Base-by-base conservation (phyloP, 1,140 invertebrate genomes). In the Trachymyrmex septentrionalis region DNA sequence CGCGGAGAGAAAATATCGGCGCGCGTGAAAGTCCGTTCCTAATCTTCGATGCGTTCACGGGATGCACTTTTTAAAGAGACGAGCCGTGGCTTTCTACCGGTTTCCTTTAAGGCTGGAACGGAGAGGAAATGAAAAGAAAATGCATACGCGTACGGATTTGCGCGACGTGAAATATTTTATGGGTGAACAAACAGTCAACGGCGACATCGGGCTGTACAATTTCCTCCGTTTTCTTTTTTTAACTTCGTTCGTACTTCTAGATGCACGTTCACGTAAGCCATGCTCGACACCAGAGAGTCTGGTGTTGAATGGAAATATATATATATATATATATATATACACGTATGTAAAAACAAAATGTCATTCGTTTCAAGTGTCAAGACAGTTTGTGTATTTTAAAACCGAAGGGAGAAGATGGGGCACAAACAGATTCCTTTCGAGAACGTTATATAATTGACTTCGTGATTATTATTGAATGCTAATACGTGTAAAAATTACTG, bases 1-100 rank as follows among this genome's bases (percentile, higher is more conserved):
- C 57, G 81, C 73, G 87, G 88, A 86, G 88, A 86, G 88, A 89
- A 89, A 89, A 89, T 89, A 81, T 89, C 84, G 27, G 63, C 27
- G 55, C 87, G 76, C 88, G 88, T 90, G 88, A 90, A 90, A 90
- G 88, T 90, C 61, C 78, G 76, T 80, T 89, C 75, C 88, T 89
- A 89, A 84, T 89, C 88, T 57, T 77, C 64, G 87, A 90, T 81
- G 76, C 64, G 64, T 71, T 59, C 71, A 27, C 75, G 87, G 67
- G 88, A 90, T 89, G 88, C 87, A 81, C 88, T 87, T 89, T 86
- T 90, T 75, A 89, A 89, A 64, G 59, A 69, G 38, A 69, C 71
- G 64, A 44, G 69, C 66, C 57, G 48, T 71, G 61, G 88, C 88
- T 90, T 90, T 90, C 88, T 90, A 90, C 30, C 88, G 87, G 86